Evolutionary conservation across 2,888 invertebrate species (phyloP).

Genomic region (Heliconius sara): DNA sequence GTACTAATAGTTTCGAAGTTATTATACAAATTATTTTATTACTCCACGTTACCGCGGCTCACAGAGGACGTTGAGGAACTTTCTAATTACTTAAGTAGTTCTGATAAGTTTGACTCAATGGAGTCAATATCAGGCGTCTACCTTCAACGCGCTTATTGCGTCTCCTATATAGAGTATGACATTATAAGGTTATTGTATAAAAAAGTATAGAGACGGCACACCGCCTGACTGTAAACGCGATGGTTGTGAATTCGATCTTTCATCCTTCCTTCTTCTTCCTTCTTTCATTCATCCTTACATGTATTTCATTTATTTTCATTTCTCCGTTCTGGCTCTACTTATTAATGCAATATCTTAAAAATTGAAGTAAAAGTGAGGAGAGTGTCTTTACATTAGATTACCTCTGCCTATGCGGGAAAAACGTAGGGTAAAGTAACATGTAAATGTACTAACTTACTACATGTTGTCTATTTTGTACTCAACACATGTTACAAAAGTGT

Average conservation of each 20-base stretch:
- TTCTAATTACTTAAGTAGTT: conserved; percentile 34
- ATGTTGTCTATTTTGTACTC: too few relatives aligned
- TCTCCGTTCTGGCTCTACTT: too few relatives aligned
- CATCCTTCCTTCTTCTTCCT: too few relatives aligned
- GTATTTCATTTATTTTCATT: too few relatives aligned
- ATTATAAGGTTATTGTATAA: not conserved
- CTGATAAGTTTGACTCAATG: conserved; percentile 25
- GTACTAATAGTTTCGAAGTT: not conserved
- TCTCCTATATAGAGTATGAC: not conserved
- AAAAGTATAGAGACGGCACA: not conserved
- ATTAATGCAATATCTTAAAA: too few relatives aligned
- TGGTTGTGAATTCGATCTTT: not conserved
- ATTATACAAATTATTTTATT: conserved; percentile 11
- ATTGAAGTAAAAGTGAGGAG: too few relatives aligned
- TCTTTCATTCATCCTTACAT: too few relatives aligned
- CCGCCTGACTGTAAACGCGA: not conserved
- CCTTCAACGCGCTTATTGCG: not conserved
- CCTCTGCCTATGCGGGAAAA: too few relatives aligned
- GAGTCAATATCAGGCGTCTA: conserved; percentile 30
- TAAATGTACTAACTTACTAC: too few relatives aligned
- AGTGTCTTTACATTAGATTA: too few relatives aligned
- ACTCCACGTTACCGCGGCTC: not conserved
- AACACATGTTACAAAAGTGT: too few relatives aligned
- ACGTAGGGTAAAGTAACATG: too few relatives aligned
- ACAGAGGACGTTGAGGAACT: conserved; percentile 21